A percentile compares a stretch with the other conserved stretches of the same genome.
Evolutionary conservation across 1,140 invertebrate species (phyloP).

Genomic region (Drosophila saltans): DNA sequence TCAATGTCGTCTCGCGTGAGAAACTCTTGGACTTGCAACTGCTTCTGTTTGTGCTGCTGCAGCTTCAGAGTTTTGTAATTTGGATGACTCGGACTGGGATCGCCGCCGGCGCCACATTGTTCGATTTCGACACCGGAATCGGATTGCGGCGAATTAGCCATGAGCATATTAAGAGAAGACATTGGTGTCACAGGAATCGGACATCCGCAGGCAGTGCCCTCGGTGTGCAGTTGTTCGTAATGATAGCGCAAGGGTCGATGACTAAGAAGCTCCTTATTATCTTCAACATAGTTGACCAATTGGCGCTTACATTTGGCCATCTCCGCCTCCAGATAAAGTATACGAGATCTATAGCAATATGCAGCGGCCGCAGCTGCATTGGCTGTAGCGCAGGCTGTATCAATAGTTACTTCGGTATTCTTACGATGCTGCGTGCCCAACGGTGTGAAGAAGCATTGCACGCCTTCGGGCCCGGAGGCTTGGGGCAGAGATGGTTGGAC

Average conservation of each 20-base stretch:
- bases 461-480: not conserved
- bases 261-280: conserved; percentile 52
- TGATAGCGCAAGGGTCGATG: conserved; percentile 44
- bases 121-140: conserved; percentile 11
- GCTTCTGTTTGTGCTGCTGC: conserved; percentile 42
- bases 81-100: not conserved
- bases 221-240: conserved; percentile 33
- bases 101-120: conserved; percentile 3
- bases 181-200: not conserved
- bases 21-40: conserved; percentile 56
- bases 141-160: conserved; percentile 1
- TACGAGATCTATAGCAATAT: conserved; percentile 47
- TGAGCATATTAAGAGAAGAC: not conserved
- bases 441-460: conserved; percentile 23
- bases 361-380: conserved; percentile 1
- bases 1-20: conserved; percentile 57
- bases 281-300: conserved; percentile 48
- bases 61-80: conserved; percentile 24
- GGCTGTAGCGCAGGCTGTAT: not conserved
- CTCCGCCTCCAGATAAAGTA: conserved; percentile 48
- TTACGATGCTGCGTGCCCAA: not conserved
- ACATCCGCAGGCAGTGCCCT: not conserved
- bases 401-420: not conserved
- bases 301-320: conserved; percentile 68
- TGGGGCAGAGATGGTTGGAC: not conserved